Base-by-base conservation (phyloP, 2,888 invertebrate genomes). In the Formica aserva region DNA sequence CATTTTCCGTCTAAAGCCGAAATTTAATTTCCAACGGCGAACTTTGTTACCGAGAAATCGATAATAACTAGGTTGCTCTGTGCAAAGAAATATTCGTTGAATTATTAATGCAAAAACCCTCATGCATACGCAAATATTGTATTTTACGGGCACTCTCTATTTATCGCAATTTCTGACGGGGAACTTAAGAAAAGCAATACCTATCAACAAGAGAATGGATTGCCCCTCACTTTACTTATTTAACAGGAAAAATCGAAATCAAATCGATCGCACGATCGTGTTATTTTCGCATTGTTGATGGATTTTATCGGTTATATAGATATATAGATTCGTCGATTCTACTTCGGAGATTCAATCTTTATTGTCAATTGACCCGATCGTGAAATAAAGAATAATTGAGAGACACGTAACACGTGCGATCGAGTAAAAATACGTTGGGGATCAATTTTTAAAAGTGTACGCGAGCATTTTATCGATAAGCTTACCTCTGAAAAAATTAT, bases 91-190 rank as follows among this genome's bases (percentile, higher is more conserved):
- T 71, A 71, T 41, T 65, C 72, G 72, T 77, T 77, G 77, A 77
- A 77, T 77, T 77, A 77, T 77, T 77, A 77, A 77, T 69, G 57
- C 55, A 71, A 57, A 77, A 77, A 71, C 57, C 55, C 77, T 71
- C 72, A 77, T 77, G 72, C 71, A 77, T 77, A 77, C 38, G 77
- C 77, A 77, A 77, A 77, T 77, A n/a, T 38, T 41, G 22, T 41
- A 55, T 41, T 71, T n/a, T 29, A 29, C 41, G 52, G 8, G 38
- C 55, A 55, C 11, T 18, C 11, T 26, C 13, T 9, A 65, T 35
- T 9, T 9, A 65, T 52, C 3, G 26, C 41, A 71, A 38, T 71
- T 77, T 55, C n/a, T 29, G n/a, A 52, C 66, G 35, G 26, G 11
- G 4, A 9, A 55, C 45, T n/a, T 29, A 38, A 69, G 35, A 52